Evolutionary conservation across 2,113 vertebrate species (phyloP).

Genomic region (Cercopithecus mona): DNA sequence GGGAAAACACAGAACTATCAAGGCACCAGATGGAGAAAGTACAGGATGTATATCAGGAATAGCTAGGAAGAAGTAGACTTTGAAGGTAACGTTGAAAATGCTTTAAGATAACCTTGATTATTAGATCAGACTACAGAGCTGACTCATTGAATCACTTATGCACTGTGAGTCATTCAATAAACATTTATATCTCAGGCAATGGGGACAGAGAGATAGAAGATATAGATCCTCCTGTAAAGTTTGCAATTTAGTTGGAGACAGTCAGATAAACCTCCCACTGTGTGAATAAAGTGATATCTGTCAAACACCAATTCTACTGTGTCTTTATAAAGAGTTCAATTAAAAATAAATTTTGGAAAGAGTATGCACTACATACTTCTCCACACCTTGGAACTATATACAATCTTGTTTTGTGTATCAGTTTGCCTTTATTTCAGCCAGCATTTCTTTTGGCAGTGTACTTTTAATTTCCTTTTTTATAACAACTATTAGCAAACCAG

Average conservation of each 20-base stretch:
- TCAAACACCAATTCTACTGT: not conserved
- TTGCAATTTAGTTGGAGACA: not conserved
- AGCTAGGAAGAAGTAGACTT: not conserved
- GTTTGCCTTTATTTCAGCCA: not conserved
- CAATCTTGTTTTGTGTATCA: not conserved
- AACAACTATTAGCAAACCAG: not conserved
- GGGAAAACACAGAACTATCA: not conserved
- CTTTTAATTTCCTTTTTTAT: not conserved
- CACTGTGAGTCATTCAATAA: not conserved
- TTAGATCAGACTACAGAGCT: not conserved
- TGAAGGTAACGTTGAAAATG: not conserved
- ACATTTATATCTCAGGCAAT: not conserved
- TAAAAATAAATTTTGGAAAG: slow-evolving; percentile 6
- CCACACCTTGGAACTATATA: not conserved
- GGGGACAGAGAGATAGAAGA: not conserved
- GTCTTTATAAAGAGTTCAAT: slow-evolving; percentile 13
- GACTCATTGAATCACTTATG: not conserved
- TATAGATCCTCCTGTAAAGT: not conserved
- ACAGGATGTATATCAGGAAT: not conserved
- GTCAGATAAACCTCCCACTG: not conserved
- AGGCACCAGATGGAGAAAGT: not conserved
- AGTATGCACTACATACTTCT: not conserved
- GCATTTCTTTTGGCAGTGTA: not conserved
- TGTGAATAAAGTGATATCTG: not conserved
- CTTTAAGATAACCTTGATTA: not conserved